These are phyloP conservation scores for Tadarida brasiliensis DNA, from an alignment of 2,797 vertebrate genomes.

Conservation along the genomic window DNA sequence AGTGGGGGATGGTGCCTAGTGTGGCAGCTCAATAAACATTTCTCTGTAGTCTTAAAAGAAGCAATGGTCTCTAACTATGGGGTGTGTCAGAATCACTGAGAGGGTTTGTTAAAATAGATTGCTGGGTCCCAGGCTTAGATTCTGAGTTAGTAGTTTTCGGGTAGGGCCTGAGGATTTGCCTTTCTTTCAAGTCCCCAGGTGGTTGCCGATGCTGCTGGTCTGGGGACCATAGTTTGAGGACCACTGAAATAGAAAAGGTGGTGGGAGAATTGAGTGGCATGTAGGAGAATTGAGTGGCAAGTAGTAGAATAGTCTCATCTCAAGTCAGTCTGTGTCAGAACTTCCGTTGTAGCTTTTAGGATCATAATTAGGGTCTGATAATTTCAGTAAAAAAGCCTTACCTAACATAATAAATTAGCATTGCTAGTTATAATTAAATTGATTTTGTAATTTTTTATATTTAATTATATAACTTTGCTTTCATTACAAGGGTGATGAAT, in stretches of 20 bases:
- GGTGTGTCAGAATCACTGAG: neutral
- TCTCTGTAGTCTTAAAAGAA: neutral
- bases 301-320: neutral
- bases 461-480: conserved; percentile 35
- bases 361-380: neutral
- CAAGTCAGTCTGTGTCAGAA: neutral
- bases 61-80: neutral
- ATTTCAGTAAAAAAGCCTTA: neutral
- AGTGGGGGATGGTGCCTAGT: neutral
- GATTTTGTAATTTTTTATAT: conserved; percentile 1
- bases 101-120: neutral
- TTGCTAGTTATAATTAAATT: neutral
- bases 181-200: neutral
- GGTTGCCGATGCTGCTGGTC: neutral
- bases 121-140: neutral
- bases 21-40: neutral
- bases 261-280: neutral
- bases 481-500: neutral
- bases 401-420: neutral
- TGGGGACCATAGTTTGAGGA: conserved; percentile 12
- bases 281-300: neutral
- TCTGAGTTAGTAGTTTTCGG: neutral
- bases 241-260: neutral
- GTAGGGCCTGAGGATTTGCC: neutral
- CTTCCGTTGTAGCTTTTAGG: neutral